Evolutionary conservation across 2,797 vertebrate species (phyloP).

Genomic region (Leptoclinus maculatus): DNA sequence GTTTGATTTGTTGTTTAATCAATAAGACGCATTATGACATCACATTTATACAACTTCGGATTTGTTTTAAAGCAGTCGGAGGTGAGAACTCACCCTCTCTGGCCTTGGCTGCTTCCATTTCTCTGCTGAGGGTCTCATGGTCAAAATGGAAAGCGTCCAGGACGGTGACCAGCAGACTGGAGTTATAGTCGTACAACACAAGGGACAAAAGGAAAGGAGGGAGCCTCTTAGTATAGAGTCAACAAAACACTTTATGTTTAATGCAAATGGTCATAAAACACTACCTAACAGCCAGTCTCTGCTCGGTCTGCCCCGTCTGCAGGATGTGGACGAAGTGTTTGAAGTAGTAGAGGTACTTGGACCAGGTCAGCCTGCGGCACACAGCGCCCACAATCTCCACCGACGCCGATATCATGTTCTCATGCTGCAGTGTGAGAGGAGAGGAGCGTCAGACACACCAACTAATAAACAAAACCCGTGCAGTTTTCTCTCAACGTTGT

Average conservation of each 20-base stretch:
- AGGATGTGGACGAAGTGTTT: conserved; percentile 94
- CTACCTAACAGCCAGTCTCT: conserved; percentile 94
- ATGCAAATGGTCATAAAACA: neutral
- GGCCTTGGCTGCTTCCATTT: conserved; percentile 86
- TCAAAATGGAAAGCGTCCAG: conserved; percentile 98
- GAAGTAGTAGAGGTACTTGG: conserved; percentile 93
- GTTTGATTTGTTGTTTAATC: neutral
- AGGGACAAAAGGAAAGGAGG: neutral
- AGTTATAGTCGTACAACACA: conserved; percentile 1
- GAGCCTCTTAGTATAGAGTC: neutral
- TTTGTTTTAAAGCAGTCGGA: neutral
- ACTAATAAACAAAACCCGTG: neutral
- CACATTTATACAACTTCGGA: neutral
- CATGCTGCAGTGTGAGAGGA: conserved; percentile 83
- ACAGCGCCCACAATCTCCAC: conserved; percentile 94
- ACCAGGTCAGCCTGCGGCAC: conserved; percentile 92
- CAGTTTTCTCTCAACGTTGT: neutral
- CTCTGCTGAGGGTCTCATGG: conserved; percentile 89
- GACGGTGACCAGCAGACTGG: conserved; percentile 92
- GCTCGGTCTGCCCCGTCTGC: conserved; percentile 88
- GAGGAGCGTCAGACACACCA: neutral
- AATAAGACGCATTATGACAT: neutral
- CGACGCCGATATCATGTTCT: conserved; percentile 91
- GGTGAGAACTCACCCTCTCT: conserved; percentile 83
- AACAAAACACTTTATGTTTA: neutral